These are phyloP conservation scores for Cecidostiba fungosa DNA, from an alignment of 2,888 invertebrate species.

Conservation along the genomic window DNA sequence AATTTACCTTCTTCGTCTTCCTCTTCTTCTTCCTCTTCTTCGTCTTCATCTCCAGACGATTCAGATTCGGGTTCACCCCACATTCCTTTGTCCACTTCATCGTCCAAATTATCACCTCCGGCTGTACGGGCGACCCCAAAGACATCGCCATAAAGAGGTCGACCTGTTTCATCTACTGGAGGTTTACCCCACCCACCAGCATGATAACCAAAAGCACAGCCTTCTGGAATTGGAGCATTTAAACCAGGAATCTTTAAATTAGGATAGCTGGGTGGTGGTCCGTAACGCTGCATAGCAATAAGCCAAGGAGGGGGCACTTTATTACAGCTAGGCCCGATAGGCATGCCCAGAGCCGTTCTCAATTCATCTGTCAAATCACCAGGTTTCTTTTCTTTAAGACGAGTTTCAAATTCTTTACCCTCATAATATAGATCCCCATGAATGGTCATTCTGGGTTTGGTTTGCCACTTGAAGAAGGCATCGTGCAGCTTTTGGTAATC, in stretches of 20 bases:
- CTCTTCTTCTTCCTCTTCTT: slow-evolving; percentile 85
- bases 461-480: slow-evolving; percentile 99
- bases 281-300: slow-evolving; percentile 98
- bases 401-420: slow-evolving; percentile 99
- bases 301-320: slow-evolving; percentile 98
- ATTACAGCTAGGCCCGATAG: slow-evolving; percentile 95
- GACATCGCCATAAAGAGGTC: slow-evolving; percentile 99
- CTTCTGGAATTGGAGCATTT: slow-evolving; percentile 98
- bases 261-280: slow-evolving; percentile 99
- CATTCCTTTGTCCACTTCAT: slow-evolving; percentile 94
- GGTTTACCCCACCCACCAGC: slow-evolving; percentile 99
- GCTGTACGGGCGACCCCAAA: slow-evolving; percentile 91
- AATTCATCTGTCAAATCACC: slow-evolving; percentile 98
- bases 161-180: slow-evolving; percentile 98
- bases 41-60: slow-evolving; percentile 84
- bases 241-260: slow-evolving; percentile 98
- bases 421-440: slow-evolving; percentile 99
- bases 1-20: slow-evolving; percentile 77
- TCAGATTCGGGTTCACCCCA: slow-evolving; percentile 95
- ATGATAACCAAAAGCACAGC: slow-evolving; percentile 99
- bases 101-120: slow-evolving; percentile 88
- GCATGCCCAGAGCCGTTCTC: slow-evolving; percentile 98
- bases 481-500: slow-evolving; percentile 99
- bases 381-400: slow-evolving; percentile 98
- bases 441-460: slow-evolving; percentile 99